These are phyloP conservation scores for Epinephelus awoara DNA, from an alignment of 2,797 vertebrate species.

Conservation along the genomic window DNA sequence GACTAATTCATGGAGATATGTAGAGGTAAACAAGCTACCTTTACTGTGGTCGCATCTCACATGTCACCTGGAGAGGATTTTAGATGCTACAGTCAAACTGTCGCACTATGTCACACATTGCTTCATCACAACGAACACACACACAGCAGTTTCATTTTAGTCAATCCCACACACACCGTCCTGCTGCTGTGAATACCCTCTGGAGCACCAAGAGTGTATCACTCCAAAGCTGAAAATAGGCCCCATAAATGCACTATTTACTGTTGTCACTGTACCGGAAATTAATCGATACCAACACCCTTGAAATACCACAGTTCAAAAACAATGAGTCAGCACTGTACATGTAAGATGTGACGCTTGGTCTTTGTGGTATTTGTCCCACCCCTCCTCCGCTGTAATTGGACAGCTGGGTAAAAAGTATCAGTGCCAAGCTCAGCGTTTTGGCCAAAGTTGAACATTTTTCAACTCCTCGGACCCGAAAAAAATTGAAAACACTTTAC, in stretches of 20 bases:
- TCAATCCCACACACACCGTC: not conserved
- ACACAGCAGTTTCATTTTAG: not conserved
- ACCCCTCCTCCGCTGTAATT: too few species aligned
- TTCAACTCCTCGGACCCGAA: too few species aligned
- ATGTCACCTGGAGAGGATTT: not conserved
- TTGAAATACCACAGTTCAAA: too few species aligned
- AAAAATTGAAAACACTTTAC: too few species aligned
- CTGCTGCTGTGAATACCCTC: not conserved
- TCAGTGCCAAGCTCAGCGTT: too few species aligned
- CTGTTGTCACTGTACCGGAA: not conserved
- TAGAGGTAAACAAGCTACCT: slow-evolving; percentile 12
- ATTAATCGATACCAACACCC: too few species aligned
- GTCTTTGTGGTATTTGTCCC: too few species aligned
- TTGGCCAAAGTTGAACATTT: too few species aligned
- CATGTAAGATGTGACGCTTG: too few species aligned
- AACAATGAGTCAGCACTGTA: too few species aligned
- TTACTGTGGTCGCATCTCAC: not conserved
- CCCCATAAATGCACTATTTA: not conserved
- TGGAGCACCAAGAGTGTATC: not conserved
- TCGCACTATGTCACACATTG: not conserved
- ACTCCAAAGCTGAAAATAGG: not conserved
- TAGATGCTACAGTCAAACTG: not conserved
- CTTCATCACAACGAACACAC: not conserved
- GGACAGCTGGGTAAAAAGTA: too few species aligned
- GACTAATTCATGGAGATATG: not conserved